Evolutionary conservation across 2,888 invertebrate species (phyloP).

Genomic region (Eristalis intricaria): DNA sequence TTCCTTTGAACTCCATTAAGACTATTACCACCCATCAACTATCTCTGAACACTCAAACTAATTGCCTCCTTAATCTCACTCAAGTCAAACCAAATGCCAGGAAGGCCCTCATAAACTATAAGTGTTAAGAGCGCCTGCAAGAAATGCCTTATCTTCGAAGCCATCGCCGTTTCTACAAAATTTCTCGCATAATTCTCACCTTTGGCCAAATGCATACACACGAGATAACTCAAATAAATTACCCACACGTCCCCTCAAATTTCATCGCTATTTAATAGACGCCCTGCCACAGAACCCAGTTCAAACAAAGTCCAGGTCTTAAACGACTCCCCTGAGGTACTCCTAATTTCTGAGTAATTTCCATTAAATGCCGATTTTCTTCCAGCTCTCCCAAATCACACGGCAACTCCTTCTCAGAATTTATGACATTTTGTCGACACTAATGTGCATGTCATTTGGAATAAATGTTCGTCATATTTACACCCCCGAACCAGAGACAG

Average conservation of each 20-base stretch:
- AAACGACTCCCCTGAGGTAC: conserved; percentile 64
- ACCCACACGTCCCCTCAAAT: not conserved
- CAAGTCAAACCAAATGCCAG: not conserved
- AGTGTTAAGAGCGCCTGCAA: too few relatives aligned
- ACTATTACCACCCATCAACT: too few relatives aligned
- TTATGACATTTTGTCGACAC: not conserved
- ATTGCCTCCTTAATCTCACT: too few relatives aligned
- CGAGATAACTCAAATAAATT: conserved; percentile 33
- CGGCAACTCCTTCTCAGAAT: not conserved
- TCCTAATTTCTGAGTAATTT: conserved; percentile 64
- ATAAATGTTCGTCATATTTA: conserved; percentile 2
- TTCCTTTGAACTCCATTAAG: too few relatives aligned
- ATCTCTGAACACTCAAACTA: too few relatives aligned
- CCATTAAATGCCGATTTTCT: conserved; percentile 67
- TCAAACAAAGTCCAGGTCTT: conserved; percentile 44
- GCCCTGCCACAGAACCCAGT: conserved; percentile 27
- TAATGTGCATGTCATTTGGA: conserved; percentile 36
- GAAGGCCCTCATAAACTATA: not conserved
- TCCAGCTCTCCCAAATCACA: not conserved
- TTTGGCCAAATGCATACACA: not conserved
- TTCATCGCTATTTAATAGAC: conserved; percentile 29
- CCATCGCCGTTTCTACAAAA: too few relatives aligned
- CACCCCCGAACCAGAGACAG: not conserved
- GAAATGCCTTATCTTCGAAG: too few relatives aligned
- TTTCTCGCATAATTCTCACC: not conserved